A percentile compares a stretch with the other conserved stretches of the same genome.
Conservation (phyloP, 1,140 invertebrate genomes). For the Hycleus cichorii region DNA sequence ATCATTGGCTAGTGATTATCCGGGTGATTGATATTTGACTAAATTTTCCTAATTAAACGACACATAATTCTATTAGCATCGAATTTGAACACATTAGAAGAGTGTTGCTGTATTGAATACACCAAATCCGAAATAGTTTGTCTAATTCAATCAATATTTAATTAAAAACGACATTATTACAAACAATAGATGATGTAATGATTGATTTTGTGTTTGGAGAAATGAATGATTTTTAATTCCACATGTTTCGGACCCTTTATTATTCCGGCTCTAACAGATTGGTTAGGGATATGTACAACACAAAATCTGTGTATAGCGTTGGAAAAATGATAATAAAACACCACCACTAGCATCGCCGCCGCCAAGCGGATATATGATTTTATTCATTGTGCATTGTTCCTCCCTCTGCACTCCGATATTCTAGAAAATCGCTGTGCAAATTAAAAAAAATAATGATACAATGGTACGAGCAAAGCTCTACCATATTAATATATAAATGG, state of each 20-base stretch:
- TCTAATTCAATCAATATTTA: too few species aligned
- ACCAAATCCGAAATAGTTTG: too few species aligned
- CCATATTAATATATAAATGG: conserved; percentile 21
- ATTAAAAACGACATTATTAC: not conserved
- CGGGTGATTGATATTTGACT: too few species aligned
- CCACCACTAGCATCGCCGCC: too few species aligned
- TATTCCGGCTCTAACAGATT: not conserved
- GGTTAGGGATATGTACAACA: conserved; percentile 8
- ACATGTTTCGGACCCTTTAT: conserved; percentile 16
- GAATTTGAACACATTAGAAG: too few species aligned
- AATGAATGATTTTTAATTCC: conserved; percentile 31
- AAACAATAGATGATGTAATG: conserved; percentile 18
- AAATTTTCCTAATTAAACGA: too few species aligned
- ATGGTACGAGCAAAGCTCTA: conserved; percentile 17
- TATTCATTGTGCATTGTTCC: conserved; percentile 34
- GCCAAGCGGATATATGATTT: conserved; percentile 26
- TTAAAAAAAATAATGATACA: conserved; percentile 25
- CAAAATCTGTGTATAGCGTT: too few species aligned
- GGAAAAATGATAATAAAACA: too few species aligned
- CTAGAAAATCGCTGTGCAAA: conserved; percentile 26
- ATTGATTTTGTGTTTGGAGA: conserved; percentile 29
- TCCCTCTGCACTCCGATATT: conserved; percentile 9
- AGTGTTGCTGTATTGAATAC: too few species aligned
- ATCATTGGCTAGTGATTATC: conserved; percentile 2
- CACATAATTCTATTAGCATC: too few species aligned